Evolutionary conservation across 2,888 invertebrate species (phyloP), one percentile per base, ranked within the genome.

Genomic region (Nematopogon swammerdamellus): DNA sequence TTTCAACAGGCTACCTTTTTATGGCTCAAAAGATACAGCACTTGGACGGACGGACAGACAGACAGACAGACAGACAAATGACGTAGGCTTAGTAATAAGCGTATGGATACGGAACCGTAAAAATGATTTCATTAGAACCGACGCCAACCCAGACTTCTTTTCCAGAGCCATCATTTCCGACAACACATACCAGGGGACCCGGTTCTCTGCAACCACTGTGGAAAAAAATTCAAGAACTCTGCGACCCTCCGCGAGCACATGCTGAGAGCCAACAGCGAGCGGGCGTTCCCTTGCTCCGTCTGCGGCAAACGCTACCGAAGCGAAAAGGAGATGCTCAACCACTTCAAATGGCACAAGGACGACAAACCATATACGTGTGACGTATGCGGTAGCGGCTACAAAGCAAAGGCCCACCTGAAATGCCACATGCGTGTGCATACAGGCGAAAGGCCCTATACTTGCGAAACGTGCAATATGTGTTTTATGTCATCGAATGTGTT

Each of bases 401-500:
- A 52, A 25, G 43, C 49, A 17, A 47, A 46, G 19, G 45, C 20
- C 29, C 54, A 54, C 43, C 44, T 54, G 14, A 50, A 20, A 3
- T 49, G 44, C 36, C 54, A 54, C 48, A 49, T 52, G 50, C 47
- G 52, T 16, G 44, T 48, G 5, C 54, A 54, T 42, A 54, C 52
- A 2, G 54, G 54, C 11, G 52, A 55, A 48, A 44, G 53, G 18
- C 52, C 54, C 1, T 52, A 51, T 20, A 29, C 48, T n/a, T 54
- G 54, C 44, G 49, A 52, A 18, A 36, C 52, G 14, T 58, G 58
- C 25, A 51, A 48, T 18, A 57, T 52, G 29, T 44, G 51, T 14
- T 58, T 58, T 49, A 52, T 53, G 19, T 54, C 53, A 44, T 52
- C 54, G 16, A 52, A 50, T 29, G 55, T 52, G 14, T 45, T 58